Evolutionary conservation across 2,888 invertebrate species (phyloP), one percentile per base, ranked within the genome.

Genomic region (Tenthredo notha): DNA sequence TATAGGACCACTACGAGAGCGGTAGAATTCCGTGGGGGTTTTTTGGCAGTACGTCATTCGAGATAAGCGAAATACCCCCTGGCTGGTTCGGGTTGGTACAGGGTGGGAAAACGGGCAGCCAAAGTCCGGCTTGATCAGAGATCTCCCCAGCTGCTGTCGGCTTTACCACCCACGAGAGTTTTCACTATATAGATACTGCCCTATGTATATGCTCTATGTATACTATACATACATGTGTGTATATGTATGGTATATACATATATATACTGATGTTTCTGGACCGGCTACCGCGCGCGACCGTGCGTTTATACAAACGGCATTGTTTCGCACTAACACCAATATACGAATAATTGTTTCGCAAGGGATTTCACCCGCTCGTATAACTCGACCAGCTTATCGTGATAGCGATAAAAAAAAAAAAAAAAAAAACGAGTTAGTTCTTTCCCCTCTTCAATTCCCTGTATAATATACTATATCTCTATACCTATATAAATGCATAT

Each of bases 11-110:
- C 25, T 10, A 12, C 61, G 21, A 61, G 10, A 61, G 12, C 25
- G 61, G 61, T 61, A 25, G 61, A 25, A 61, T 61, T 61, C 43
- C 74, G 43, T 40, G 9, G 74, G n/a, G 74, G 67, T 43, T 74
- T 74, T 74, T 74, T 43, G 43, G 40, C 74, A 74, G 74, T 74
- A 74, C 43, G 74, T 74, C 74, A 74, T 74, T 74, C 43, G 43
- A 74, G 74, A 74, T 74, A 74, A 74, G 74, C 74, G 74, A 74
- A 74, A 74, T 43, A 40, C 74, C 74, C 70, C 74, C 33, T 40
- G 43, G 74, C 74, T 43, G 74, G 74, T 74, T 43, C 5, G 5
- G 6, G 54, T 54, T 54, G 54, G 54, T 18, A 7, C n/a, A 21
- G 61, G 25, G 25, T 21, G 61, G 61, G 25, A 47, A 47, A 47